Conservation (phyloP, 2,888 invertebrate species). For the Acheta domesticus region DNA sequence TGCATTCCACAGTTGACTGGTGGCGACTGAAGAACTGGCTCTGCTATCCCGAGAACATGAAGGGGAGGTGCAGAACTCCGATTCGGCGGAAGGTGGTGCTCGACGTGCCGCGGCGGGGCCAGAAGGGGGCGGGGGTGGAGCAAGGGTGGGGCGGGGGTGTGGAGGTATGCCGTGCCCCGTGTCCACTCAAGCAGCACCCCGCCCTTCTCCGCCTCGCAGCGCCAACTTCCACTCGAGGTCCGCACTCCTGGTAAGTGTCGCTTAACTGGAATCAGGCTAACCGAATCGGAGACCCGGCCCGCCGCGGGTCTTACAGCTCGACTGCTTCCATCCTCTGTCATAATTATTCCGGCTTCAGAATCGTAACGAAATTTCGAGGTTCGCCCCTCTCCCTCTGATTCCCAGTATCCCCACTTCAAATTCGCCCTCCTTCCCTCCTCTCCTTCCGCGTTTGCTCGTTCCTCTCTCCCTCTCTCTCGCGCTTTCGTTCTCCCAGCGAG, state of each 20-base stretch:
- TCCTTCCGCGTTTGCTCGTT: not conserved
- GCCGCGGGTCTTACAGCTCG: conserved; percentile 9
- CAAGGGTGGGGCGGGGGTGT: too few relatives aligned
- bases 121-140: too few relatives aligned
- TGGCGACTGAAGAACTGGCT: too few relatives aligned
- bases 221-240: not conserved
- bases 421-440: not conserved
- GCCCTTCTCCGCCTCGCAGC: not conserved
- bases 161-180: too few relatives aligned
- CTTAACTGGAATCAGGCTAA: not conserved
- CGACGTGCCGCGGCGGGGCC: too few relatives aligned
- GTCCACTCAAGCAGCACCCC: not conserved
- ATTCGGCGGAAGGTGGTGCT: too few relatives aligned
- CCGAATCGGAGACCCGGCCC: not conserved
- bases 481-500: conserved; percentile 18
- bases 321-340: conserved; percentile 23
- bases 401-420: not conserved
- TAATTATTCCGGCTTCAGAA: conserved; percentile 30
- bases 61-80: too few relatives aligned
- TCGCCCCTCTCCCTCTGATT: not conserved
- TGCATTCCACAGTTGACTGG: too few relatives aligned
- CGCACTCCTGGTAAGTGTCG: not conserved
- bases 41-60: too few relatives aligned
- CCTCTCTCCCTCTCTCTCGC: conserved; percentile 19
- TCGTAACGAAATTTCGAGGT: conserved; percentile 26